A percentile compares a stretch with the other conserved stretches of the same genome.
These are phyloP conservation scores for Catocala nupta DNA, from an alignment of 2,888 invertebrate species.

Conservation along the genomic window DNA sequence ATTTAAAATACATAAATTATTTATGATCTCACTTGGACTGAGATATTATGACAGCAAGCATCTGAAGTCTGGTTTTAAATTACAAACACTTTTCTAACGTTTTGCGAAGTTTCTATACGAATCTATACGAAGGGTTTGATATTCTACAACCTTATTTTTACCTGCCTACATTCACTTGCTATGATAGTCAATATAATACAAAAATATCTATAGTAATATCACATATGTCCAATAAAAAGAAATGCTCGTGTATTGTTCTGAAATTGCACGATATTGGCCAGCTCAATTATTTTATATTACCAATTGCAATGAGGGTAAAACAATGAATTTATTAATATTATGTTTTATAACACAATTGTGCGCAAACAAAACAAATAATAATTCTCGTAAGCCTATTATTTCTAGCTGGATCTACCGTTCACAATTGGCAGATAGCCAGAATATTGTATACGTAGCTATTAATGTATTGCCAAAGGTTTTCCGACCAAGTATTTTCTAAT, in stretches of 20 bases:
- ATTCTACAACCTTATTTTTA: no score
- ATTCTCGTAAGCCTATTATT: conserved; percentile 15
- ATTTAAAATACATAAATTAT: no score
- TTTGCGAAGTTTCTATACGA: no score
- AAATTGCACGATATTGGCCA: not conserved
- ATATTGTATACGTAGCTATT: conserved; percentile 1
- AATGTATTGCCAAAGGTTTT: not conserved
- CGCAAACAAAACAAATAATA: conserved; percentile 13
- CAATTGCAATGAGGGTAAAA: conserved; percentile 1
- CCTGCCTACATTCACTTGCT: no score
- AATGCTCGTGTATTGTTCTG: conserved; percentile 3
- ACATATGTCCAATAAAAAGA: not conserved
- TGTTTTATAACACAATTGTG: conserved; percentile 5
- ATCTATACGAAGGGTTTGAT: no score
- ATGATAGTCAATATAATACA: no score
- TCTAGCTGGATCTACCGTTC: conserved; percentile 4
- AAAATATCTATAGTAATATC: no score
- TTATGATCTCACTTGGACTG: no score
- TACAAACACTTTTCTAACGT: no score
- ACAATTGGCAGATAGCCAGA: conserved; percentile 5
- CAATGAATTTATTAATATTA: conserved; percentile 8
- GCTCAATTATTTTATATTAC: conserved; percentile 6
- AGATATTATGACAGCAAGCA: no score
- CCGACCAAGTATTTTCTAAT: not conserved
- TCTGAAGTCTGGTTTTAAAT: no score